phyloP scores from a whole-genome alignment of 2,888 invertebrate species.

The Baronia brevicornis region DNA sequence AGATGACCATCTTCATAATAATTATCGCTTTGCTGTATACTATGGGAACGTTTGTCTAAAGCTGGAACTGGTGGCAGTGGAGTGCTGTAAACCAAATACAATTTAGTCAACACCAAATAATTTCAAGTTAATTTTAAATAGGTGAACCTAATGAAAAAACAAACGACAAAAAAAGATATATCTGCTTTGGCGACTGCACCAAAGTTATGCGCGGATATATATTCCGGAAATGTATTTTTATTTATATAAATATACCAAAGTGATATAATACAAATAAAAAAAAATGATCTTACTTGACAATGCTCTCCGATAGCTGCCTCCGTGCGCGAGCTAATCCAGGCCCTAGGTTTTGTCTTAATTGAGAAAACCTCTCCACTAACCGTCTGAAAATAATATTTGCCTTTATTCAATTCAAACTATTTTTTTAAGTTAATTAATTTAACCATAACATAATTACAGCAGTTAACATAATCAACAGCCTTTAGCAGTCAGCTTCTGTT shows the following conservation, averaged over 20 bases:
- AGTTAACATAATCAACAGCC: neutral
- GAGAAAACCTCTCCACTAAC: conserved; percentile 89
- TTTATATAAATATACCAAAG: neutral
- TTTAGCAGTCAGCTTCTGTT: neutral
- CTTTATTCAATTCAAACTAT: no score
- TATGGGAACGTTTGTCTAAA: conserved; percentile 78
- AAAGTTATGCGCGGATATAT: neutral
- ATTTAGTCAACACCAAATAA: conserved; percentile 9
- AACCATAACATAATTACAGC: no score
- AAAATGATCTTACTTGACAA: conserved; percentile 80
- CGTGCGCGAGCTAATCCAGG: conserved; percentile 76
- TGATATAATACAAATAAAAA: neutral
- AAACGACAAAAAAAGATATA: neutral
- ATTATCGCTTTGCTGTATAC: conserved; percentile 65
- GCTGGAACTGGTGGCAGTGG: conserved; percentile 87
- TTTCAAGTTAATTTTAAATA: neutral
- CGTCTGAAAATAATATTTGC: conserved; percentile 71
- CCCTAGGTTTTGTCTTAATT: conserved; percentile 86
- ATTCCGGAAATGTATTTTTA: neutral
- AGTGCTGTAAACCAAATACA: conserved; percentile 68
- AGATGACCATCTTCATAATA: conserved; percentile 79
- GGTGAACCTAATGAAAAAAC: neutral
- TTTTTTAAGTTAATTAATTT: no score
- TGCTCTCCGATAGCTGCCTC: conserved; percentile 85
- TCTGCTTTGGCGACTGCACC: neutral